These are phyloP conservation scores for Lasius platythorax DNA, from an alignment of 2,888 invertebrate species.

Conservation along the genomic window DNA sequence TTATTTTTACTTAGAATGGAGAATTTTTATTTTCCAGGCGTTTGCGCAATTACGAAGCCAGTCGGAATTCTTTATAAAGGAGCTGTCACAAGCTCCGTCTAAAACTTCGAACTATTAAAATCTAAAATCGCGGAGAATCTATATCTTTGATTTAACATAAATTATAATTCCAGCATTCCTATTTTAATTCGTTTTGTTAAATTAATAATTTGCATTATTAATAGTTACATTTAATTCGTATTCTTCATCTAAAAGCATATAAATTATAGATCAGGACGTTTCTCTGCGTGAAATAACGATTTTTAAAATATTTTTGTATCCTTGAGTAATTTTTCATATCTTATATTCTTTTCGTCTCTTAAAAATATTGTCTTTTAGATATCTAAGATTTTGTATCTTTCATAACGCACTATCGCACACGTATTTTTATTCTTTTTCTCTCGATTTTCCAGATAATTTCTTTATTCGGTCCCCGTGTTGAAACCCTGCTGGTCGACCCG, in stretches of 20 bases:
- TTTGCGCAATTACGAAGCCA: background rate
- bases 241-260: background rate
- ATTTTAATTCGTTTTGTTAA: background rate
- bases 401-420: background rate
- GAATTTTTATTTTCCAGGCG: background rate
- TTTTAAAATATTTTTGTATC: background rate
- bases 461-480: background rate
- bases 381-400: background rate
- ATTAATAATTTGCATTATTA: background rate
- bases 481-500: background rate
- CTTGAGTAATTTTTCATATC: background rate
- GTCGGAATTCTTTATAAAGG: background rate
- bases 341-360: background rate
- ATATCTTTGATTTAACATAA: background rate
- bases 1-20: background rate
- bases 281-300: background rate
- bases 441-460: background rate
- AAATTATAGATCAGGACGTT: background rate
- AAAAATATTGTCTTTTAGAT: background rate
- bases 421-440: background rate
- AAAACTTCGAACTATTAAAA: background rate
- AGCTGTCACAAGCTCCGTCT: background rate
- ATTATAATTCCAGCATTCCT: background rate
- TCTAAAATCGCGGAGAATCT: background rate
- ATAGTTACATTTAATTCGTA: background rate